Percentiles rank a stretch among this genome's conserved stretches.
phyloP scores from a whole-genome alignment of 1,140 invertebrate species.

The Meloidogyne floridensis region DNA sequence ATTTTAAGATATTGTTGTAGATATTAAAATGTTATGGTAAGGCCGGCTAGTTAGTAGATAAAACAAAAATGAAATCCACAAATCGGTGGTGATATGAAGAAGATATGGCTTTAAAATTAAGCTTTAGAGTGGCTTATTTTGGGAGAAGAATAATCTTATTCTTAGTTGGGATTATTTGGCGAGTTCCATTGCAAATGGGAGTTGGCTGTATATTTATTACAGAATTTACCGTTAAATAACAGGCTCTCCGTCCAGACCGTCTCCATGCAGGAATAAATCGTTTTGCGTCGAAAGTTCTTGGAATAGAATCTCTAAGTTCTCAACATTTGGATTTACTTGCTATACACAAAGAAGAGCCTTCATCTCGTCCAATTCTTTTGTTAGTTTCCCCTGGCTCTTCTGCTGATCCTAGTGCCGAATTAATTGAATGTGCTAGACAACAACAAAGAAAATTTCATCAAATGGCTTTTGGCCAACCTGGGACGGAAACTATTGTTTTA shows the following conservation, averaged over 20 bases:
- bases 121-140: too few species aligned
- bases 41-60: too few species aligned
- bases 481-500: slow-evolving; percentile 35
- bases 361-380: slow-evolving; percentile 74
- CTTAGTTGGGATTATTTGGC: too few species aligned
- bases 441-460: slow-evolving; percentile 33
- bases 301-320: slow-evolving; percentile 69
- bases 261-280: slow-evolving; percentile 75
- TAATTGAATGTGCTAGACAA: slow-evolving; percentile 73
- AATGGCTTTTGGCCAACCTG: slow-evolving; percentile 54
- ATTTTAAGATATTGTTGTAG: too few species aligned
- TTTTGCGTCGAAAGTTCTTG: slow-evolving; percentile 75
- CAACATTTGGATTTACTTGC: slow-evolving; percentile 72
- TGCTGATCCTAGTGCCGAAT: slow-evolving; percentile 80
- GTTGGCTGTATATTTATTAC: too few species aligned
- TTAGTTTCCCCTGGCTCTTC: slow-evolving; percentile 73
- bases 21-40: too few species aligned
- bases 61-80: too few species aligned
- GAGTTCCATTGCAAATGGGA: too few species aligned
- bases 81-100: too few species aligned
- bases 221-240: too few species aligned
- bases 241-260: slow-evolving; percentile 76
- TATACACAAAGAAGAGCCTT: slow-evolving; percentile 71
- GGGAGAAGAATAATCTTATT: too few species aligned
- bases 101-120: too few species aligned